Evolutionary conservation across 2,888 invertebrate genomes (phyloP), one percentile per base, ranked within the genome.

Genomic region (Agrochola litura): DNA sequence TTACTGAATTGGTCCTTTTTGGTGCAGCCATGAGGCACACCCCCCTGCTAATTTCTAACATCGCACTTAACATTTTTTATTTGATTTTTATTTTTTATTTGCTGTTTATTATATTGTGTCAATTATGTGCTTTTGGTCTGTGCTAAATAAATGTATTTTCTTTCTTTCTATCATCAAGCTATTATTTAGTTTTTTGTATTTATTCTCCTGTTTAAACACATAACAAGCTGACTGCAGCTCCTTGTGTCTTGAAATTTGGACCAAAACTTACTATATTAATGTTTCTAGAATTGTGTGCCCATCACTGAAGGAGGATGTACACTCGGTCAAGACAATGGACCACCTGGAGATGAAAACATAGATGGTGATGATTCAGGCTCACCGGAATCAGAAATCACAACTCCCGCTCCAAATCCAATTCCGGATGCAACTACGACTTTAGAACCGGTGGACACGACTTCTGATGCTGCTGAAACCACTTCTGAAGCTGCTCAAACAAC

Each of bases 401-500:
- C 69, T 1, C 1, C 25, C 0, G 9, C 25, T 25, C 14, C 60
- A 0, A 9, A 22, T 14, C 19, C 25, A 6, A 43, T 8, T 61
- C 60, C 61, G 1, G 69, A 70, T 25, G 25, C 14, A 61, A 70
- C 43, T 8, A 61, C 61, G 8, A 43, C 69, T 41, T 25, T 19
- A 41, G 19, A 19, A 56, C 41, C 56, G 2, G 69, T 2, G 12
- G 58, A 58, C 25, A 43, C 87, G 74, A 3, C 75, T 90, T 52
- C 68, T 25, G 54, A 22, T 83, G 49, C n/a, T 85, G 89, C 79
- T 82, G 30, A 30, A 30, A 30, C 30, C 1, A 30, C 30, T 90
- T 43, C 68, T 25, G 49, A 22, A 84, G 46, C 30, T 85, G 90
- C 81, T 82, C 86, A 37, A n/a, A 46, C 61, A 10, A 64, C 74